phyloP scores from a whole-genome alignment of 2,113 vertebrate species.

The Merops nubicus region DNA sequence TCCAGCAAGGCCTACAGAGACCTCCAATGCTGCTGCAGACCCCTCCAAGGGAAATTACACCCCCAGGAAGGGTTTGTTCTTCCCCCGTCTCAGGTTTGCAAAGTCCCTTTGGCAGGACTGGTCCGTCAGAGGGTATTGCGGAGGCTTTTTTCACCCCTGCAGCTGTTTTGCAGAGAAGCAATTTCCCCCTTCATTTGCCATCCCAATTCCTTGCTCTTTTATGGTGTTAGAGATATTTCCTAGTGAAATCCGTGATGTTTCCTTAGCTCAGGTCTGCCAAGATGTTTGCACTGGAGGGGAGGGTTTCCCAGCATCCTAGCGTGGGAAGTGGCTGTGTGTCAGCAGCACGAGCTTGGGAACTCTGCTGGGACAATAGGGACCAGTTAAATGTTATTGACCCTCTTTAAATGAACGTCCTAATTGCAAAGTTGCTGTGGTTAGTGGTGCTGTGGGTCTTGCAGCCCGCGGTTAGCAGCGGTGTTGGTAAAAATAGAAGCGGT shows the following conservation, averaged over 20 bases:
- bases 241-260: neutral
- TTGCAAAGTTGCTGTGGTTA: conserved; percentile 37
- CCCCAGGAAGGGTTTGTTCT: neutral
- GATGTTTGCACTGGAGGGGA: neutral
- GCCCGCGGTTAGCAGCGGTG: neutral
- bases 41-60: neutral
- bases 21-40: neutral
- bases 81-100: neutral
- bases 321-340: neutral
- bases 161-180: neutral
- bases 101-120: neutral
- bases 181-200: neutral
- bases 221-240: neutral
- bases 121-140: fast-evolving
- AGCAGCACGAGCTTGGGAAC: neutral
- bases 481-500: conserved; percentile 54
- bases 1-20: neutral
- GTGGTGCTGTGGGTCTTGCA: conserved; percentile 53
- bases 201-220: neutral
- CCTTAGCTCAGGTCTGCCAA: neutral
- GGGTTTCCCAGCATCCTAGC: fast-evolving
- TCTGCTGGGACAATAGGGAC: neutral
- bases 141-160: neutral
- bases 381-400: neutral
- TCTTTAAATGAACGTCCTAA: conserved; percentile 6